Percentiles rank a stretch among this genome's conserved stretches.
These are phyloP conservation scores for Geophilus truncorum DNA, from an alignment of 2,888 invertebrate species.

Conservation along the genomic window DNA sequence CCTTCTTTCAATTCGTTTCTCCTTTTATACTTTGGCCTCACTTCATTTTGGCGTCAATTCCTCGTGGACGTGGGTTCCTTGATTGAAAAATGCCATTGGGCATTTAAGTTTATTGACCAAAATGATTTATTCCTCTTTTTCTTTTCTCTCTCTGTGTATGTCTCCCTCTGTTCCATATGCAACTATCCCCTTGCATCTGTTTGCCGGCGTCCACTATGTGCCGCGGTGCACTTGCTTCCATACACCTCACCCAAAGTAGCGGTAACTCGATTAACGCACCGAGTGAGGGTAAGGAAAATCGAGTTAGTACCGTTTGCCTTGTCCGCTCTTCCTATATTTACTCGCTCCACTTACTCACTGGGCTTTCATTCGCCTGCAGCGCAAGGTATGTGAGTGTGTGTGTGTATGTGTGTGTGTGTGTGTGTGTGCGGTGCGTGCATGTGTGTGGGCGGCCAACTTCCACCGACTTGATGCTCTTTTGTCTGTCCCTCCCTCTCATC, in stretches of 20 bases:
- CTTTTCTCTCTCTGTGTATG: neutral
- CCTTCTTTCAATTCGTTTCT: neutral
- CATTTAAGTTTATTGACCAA: neutral
- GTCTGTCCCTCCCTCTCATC: neutral
- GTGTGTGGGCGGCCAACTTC: neutral
- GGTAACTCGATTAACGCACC: neutral
- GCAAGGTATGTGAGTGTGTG: neutral
- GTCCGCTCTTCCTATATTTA: neutral
- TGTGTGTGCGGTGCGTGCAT: too few species aligned
- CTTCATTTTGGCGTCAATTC: neutral
- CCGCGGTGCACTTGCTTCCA: neutral
- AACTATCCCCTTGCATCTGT: neutral
- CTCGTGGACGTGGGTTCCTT: neutral
- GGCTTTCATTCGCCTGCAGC: neutral
- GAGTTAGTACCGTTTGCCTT: neutral
- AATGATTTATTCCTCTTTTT: neutral
- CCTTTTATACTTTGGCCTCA: neutral
- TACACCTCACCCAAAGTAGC: neutral
- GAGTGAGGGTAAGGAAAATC: neutral
- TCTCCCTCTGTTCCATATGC: neutral
- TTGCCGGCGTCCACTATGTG: neutral
- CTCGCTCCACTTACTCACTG: neutral
- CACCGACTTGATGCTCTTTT: neutral
- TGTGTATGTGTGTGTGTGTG: constrained; percentile 22
- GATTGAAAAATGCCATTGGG: neutral